Evolutionary conservation across 1,140 invertebrate species (phyloP), one percentile per base, ranked within the genome.

Genomic region (Plodia interpunctella): DNA sequence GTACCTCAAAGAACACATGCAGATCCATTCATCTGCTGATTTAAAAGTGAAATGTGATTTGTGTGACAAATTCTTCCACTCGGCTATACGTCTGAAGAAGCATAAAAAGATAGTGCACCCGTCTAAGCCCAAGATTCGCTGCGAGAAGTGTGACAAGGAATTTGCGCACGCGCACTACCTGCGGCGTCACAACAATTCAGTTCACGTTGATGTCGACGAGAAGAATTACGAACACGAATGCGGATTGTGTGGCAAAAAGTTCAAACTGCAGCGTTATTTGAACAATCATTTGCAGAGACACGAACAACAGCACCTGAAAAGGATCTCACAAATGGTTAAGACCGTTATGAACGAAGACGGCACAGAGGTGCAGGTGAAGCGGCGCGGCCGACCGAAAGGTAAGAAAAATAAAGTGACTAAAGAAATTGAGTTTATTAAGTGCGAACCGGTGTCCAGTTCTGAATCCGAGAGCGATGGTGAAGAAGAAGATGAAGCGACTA

Each of bases 71-170:
- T 77, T 65, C 32, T 88, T 88, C 51, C 83, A 87, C 59, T 88
- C 86, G 0, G 80, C 80, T 0, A 66, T 87, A 0, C 83, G 86
- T 60, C 62, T 88, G 58, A 86, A 86, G 55, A 88, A 88, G 19
- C 86, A 88, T n/a, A 87, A 87, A 52, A 86, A 84, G 59, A 88
- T 88, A 1, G 86, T 88, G 0, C 86, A 88, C 35, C 86, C 86
- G 0, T 71, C 76, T 0, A 86, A 87, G 30, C 82, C 84, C 0
- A 88, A 88, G 63, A 65, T 86, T 0, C 65, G 83, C 0, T 88
- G 86, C 30, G 83, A 87, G 49, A 87, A 88, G 19, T 88, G 86
- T 13, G 72, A 83, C 19, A 88, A 88, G 57, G 83, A 87, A 55
- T 88, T 88, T 19, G 83, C 83, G 0, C 86, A 88, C 17, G 78